Evolutionary conservation across 2,888 invertebrate genomes (phyloP).

Genomic region (Neoitamus cyanurus): DNA sequence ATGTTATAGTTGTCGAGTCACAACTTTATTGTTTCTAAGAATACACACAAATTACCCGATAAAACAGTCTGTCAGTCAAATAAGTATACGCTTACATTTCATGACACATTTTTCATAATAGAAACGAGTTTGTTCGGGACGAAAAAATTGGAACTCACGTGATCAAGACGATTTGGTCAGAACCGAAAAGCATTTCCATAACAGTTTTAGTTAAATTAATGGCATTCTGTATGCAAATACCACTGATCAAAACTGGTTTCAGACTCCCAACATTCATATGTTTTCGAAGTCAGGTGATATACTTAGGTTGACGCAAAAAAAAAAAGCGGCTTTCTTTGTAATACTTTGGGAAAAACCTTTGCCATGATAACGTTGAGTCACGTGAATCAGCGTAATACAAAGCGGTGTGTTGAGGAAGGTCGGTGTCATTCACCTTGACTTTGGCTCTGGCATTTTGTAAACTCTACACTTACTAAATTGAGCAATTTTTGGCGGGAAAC

Average conservation of each 20-base stretch:
- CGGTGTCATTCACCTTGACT: slow-evolving; percentile 1
- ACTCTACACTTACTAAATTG: background rate
- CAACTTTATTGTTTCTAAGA: background rate
- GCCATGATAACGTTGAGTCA: background rate
- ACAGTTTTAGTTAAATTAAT: background rate
- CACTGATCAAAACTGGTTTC: background rate
- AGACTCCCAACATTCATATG: background rate
- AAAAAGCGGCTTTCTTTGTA: background rate
- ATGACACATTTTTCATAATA: background rate
- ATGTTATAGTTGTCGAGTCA: too few relatives aligned
- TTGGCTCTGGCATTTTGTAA: background rate
- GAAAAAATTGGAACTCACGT: background rate
- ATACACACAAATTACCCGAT: background rate
- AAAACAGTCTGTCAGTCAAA: background rate
- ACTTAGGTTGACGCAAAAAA: background rate
- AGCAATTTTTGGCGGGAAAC: background rate
- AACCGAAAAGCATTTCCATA: background rate
- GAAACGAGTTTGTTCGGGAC: background rate
- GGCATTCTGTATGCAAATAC: background rate
- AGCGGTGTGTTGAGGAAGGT: background rate
- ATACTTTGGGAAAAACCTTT: background rate
- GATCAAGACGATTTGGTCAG: background rate
- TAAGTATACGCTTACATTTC: background rate
- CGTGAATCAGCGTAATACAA: background rate
- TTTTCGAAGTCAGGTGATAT: background rate